A percentile compares a stretch with the other conserved stretches of the same genome.
Evolutionary conservation across 2,113 vertebrate genomes (phyloP).

Genomic region (Anguilla japonica): DNA sequence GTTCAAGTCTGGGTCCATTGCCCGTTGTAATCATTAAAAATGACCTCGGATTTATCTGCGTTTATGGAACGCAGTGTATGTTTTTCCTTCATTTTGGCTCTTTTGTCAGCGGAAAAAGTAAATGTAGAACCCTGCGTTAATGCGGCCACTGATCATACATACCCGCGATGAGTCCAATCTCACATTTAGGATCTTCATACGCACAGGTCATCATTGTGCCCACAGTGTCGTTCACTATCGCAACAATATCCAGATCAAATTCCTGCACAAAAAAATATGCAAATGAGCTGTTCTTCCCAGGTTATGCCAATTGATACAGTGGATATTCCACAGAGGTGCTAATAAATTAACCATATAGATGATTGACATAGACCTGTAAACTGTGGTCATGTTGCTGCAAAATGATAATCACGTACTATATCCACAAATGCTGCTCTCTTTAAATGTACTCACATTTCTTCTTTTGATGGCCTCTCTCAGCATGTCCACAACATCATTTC

Average conservation of each 20-base stretch:
- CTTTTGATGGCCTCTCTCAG: conserved; percentile 90
- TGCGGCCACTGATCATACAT: conserved; percentile 25
- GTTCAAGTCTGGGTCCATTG: no score
- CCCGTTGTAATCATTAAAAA: no score
- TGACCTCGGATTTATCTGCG: no score
- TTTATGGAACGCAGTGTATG: no score
- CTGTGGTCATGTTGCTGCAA: background rate
- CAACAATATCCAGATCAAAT: conserved; percentile 93
- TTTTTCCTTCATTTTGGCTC: no score
- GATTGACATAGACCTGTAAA: background rate
- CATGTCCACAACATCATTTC: conserved; percentile 88
- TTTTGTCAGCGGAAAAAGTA: no score
- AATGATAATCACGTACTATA: background rate
- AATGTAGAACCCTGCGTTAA: no score
- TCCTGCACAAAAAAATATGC: conserved; percentile 70
- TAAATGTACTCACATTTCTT: conserved; percentile 79
- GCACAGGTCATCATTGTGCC: conserved; percentile 96
- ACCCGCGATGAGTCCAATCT: conserved; percentile 94
- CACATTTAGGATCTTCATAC: conserved; percentile 87
- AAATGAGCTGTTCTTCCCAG: background rate
- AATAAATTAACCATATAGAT: background rate
- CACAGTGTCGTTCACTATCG: conserved; percentile 90
- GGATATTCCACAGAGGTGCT: background rate
- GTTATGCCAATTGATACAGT: background rate
- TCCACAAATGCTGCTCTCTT: background rate